phyloP scores from a whole-genome alignment of 2,113 vertebrate species.

The Bagarius yarrelli region DNA sequence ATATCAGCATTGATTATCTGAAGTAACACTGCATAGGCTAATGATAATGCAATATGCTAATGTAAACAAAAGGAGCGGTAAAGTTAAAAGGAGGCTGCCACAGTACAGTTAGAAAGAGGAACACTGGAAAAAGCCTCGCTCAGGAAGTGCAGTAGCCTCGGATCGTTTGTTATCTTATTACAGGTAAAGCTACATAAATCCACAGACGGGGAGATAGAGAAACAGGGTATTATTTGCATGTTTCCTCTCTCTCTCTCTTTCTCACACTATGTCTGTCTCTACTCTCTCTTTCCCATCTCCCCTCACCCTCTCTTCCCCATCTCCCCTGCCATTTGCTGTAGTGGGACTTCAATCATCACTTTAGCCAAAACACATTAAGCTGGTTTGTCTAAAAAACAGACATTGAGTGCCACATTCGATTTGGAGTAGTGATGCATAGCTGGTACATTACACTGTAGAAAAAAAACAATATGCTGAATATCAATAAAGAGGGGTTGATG shows the following conservation, averaged over 20 bases:
- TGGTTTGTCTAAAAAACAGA: conserved; percentile 63
- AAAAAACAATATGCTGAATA: conserved; percentile 72
- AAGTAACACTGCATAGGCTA: conserved; percentile 30
- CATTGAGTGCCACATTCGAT: conserved; percentile 67
- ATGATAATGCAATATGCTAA: conserved; percentile 27
- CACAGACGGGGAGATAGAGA: conserved; percentile 65
- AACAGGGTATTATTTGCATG: conserved; percentile 72
- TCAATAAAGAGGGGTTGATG: conserved; percentile 66
- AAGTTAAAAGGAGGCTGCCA: conserved; percentile 15
- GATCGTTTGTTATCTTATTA: conserved; percentile 75
- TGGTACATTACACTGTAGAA: conserved; percentile 74
- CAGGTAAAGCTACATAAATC: conserved; percentile 73
- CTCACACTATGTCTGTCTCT: conserved; percentile 43
- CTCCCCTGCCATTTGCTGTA: conserved; percentile 57
- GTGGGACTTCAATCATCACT: conserved; percentile 78
- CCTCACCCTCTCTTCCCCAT: conserved; percentile 51
- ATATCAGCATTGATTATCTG: conserved; percentile 46
- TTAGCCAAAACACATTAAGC: conserved; percentile 76
- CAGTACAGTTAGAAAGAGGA: conserved; percentile 22
- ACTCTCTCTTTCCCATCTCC: conserved; percentile 51
- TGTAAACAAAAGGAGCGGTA: conserved; percentile 3
- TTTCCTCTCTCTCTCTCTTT: conserved; percentile 62
- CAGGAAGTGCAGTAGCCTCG: conserved; percentile 54
- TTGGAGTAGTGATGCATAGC: conserved; percentile 74
- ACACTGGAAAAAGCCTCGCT: conserved; percentile 36